Conservation (phyloP, 2,888 invertebrate species). For the Pseudanteris insignis region DNA sequence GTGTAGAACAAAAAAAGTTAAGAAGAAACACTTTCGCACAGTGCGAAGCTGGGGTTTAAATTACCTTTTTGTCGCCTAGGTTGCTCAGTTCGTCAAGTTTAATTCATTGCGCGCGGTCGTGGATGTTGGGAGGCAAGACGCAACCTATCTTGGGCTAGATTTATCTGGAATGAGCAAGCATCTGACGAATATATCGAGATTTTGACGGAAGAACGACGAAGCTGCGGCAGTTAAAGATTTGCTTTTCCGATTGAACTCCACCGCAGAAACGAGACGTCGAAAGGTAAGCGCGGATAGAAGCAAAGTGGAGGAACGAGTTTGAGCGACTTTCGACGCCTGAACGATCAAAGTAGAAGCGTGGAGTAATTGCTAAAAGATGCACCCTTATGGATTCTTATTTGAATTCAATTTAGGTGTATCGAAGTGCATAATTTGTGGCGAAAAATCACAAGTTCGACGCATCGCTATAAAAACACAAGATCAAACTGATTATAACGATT, state of each 20-base stretch:
- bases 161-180: conserved; percentile 22
- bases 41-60: no score
- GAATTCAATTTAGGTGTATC: conserved; percentile 62
- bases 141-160: conserved; percentile 16
- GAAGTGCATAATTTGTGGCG: conserved; percentile 54
- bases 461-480: conserved; percentile 7
- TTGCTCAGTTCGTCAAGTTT: no score
- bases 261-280: conserved; percentile 48
- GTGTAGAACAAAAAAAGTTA: no score
- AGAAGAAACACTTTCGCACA: no score
- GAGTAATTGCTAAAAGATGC: conserved; percentile 61
- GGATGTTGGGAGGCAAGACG: no score
- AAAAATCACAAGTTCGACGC: conserved; percentile 16
- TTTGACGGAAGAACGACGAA: conserved; percentile 33
- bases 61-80: no score
- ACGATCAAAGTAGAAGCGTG: conserved; percentile 59
- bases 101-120: no score
- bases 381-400: conserved; percentile 64
- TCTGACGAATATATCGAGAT: conserved; percentile 53
- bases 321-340: conserved; percentile 62
- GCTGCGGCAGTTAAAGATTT: conserved; percentile 58
- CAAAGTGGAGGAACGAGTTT: conserved; percentile 38
- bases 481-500: no score
- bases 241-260: conserved; percentile 63
- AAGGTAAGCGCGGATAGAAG: conserved; percentile 30